Conservation (phyloP, 1,140 invertebrate genomes). For the Chionoecetes opilio region DNA sequence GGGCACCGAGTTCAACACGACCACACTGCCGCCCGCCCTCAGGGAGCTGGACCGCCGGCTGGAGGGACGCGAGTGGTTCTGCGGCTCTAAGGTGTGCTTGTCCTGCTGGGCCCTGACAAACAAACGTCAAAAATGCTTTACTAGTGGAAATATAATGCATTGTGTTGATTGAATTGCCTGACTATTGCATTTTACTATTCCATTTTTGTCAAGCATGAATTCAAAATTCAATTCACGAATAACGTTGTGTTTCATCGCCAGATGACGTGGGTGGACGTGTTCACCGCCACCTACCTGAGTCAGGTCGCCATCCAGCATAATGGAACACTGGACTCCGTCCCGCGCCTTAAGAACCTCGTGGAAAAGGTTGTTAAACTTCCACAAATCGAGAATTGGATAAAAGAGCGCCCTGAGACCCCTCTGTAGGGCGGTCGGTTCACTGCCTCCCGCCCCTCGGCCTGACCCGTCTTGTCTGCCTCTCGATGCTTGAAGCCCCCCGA, state of each 20-base stretch:
- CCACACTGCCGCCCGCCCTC: constrained; percentile 76
- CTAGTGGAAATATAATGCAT: not conserved
- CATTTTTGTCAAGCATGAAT: not conserved
- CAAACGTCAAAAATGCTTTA: not conserved
- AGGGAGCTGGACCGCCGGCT: constrained; percentile 78
- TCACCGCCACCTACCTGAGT: constrained; percentile 74
- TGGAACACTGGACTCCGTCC: constrained; percentile 75
- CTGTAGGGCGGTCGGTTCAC: constrained; percentile 44
- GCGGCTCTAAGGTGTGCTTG: constrained; percentile 74
- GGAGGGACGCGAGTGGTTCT: constrained; percentile 74
- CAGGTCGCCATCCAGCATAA: constrained; percentile 76
- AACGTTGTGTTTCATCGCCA: constrained; percentile 47
- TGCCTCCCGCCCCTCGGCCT: not conserved
- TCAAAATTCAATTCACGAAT: not conserved
- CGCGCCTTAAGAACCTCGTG: constrained; percentile 63
- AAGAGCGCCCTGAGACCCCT: constrained; percentile 71
- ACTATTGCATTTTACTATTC: not conserved
- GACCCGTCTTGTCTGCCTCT: not conserved
- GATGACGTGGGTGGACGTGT: constrained; percentile 80
- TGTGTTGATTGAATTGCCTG: not conserved
- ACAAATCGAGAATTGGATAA: constrained; percentile 78
- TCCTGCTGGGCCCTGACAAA: not conserved
- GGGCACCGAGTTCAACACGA: constrained; percentile 77
- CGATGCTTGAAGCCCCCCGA: not conserved
- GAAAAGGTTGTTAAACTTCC: constrained; percentile 67